phyloP scores from a whole-genome alignment of 2,888 invertebrate species.

The Macrosoma leucophasiata region DNA sequence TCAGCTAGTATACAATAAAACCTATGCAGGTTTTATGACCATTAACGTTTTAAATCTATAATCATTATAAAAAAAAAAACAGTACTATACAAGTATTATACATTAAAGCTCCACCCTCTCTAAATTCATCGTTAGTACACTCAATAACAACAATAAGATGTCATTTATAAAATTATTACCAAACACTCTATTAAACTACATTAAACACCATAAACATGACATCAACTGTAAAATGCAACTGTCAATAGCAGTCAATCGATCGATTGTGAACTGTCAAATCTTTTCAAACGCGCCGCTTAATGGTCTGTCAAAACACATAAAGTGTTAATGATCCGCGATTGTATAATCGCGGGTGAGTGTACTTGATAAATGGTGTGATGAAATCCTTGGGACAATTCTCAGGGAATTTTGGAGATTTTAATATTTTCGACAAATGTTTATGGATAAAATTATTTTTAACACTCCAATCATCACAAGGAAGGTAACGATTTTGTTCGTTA shows the following conservation, averaged over 20 bases:
- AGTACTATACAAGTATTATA: no score
- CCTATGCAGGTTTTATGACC: no score
- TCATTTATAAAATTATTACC: conserved; percentile 25
- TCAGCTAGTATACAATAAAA: no score
- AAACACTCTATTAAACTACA: conserved; percentile 40
- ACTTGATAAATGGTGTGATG: conserved; percentile 61
- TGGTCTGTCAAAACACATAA: conserved; percentile 72
- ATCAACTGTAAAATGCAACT: conserved; percentile 58
- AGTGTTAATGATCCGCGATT: conserved; percentile 54
- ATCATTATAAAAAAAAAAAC: no score
- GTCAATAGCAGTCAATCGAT: conserved; percentile 52
- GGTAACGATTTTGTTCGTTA: no score
- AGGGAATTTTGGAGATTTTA: conserved; percentile 31
- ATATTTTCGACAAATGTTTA: no score
- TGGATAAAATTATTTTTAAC: background rate
- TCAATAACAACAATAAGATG: conserved; percentile 23
- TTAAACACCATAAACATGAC: conserved; percentile 52
- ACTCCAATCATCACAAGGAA: no score
- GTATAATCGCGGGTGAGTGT: conserved; percentile 35
- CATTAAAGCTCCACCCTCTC: no score
- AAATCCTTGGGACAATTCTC: conserved; percentile 41
- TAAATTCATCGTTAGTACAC: no score
- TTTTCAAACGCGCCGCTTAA: conserved; percentile 44
- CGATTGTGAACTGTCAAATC: conserved; percentile 47
- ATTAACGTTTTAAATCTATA: no score